A percentile compares a stretch with the other conserved stretches of the same genome.
phyloP scores from a whole-genome alignment of 2,888 invertebrate genomes.

The Kuschelorhynchus macadamiae region DNA sequence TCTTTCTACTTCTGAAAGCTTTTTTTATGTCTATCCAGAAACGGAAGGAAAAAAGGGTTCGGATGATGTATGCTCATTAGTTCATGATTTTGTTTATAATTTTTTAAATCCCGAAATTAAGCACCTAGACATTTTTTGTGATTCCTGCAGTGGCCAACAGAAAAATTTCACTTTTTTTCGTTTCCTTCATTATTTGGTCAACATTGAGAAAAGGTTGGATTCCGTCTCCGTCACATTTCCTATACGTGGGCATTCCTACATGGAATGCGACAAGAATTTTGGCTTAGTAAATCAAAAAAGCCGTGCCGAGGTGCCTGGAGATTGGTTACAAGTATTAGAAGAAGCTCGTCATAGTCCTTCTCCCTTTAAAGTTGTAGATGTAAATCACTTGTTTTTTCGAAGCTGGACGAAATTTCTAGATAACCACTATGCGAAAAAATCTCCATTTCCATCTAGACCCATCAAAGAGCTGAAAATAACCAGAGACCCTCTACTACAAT shows the following conservation, averaged over 20 bases:
- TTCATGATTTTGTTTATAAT: constrained; percentile 13
- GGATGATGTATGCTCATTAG: background rate
- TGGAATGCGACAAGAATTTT: constrained; percentile 9
- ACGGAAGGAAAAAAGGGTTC: background rate
- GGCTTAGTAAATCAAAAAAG: background rate
- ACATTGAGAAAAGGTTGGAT: background rate
- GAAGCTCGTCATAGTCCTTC: background rate
- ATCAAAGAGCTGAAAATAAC: no score
- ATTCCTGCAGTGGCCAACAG: constrained; percentile 6
- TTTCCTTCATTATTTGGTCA: constrained; percentile 2
- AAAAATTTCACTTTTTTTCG: constrained; percentile 16
- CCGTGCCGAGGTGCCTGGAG: background rate
- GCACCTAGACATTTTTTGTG: constrained; percentile 11
- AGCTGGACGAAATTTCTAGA: background rate
- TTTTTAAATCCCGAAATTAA: background rate
- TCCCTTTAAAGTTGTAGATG: no score
- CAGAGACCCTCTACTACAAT: no score
- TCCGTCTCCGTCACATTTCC: background rate
- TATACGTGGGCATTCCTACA: constrained; percentile 1
- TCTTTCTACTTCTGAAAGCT: background rate
- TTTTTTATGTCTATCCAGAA: constrained; percentile 18
- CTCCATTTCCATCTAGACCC: no score
- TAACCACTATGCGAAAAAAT: no score
- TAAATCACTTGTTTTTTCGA: background rate
- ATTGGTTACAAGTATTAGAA: background rate